Conservation (phyloP, 2,888 invertebrate species). For the Aethes cnicana region DNA sequence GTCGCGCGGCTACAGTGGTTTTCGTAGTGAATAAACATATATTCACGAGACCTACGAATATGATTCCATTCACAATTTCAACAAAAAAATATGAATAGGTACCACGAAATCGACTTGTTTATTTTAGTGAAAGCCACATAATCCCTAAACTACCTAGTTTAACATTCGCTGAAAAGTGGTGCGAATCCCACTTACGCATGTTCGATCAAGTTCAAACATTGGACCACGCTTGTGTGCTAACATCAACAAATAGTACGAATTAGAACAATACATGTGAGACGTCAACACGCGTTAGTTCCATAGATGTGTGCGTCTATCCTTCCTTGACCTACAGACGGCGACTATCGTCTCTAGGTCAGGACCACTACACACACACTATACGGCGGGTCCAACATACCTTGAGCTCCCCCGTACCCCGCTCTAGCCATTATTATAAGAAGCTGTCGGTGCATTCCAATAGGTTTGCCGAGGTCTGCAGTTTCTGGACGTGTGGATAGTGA, state of each 20-base stretch:
- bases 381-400: slow-evolving; percentile 49
- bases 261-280: slow-evolving; percentile 25
- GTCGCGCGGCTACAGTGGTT: too few species aligned
- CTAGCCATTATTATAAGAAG: slow-evolving; percentile 29
- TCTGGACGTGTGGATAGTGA: slow-evolving; percentile 56
- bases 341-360: slow-evolving; percentile 79
- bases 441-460: slow-evolving; percentile 49
- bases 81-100: too few species aligned
- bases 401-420: slow-evolving; percentile 42
- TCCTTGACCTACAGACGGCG: slow-evolving; percentile 78
- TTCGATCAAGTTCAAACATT: slow-evolving; percentile 13
- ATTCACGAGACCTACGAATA: too few species aligned
- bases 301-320: slow-evolving; percentile 63
- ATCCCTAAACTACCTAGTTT: not conserved
- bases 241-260: slow-evolving; percentile 15
- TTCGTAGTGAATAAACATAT: too few species aligned
- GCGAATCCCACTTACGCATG: slow-evolving; percentile 9
- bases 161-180: not conserved
- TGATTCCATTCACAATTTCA: too few species aligned
- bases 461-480: slow-evolving; percentile 44
- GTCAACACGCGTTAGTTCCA: slow-evolving; percentile 3
- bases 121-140: too few species aligned
- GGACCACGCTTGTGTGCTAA: slow-evolving; percentile 50
- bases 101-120: too few species aligned
- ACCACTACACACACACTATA: slow-evolving; percentile 68